Percentiles rank a stretch among this genome's conserved stretches.
phyloP scores from a whole-genome alignment of 2,113 vertebrate genomes.

The Pionites leucogaster region DNA sequence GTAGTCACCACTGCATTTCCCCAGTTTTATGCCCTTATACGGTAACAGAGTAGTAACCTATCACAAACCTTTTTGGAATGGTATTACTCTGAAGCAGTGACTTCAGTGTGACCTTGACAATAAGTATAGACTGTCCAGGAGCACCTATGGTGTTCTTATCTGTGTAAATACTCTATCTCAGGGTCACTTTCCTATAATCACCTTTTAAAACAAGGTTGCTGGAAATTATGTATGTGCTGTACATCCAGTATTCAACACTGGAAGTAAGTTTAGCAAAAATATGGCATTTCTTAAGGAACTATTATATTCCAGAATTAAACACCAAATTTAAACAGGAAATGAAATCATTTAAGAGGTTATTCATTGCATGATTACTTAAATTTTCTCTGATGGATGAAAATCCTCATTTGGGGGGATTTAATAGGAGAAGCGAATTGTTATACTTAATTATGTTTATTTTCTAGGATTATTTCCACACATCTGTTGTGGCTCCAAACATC shows the following conservation, averaged over 20 bases:
- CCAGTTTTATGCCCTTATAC: background rate
- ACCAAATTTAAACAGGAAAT: background rate
- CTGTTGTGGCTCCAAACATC: background rate
- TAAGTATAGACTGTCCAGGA: background rate
- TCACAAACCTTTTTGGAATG: background rate
- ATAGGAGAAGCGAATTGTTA: background rate
- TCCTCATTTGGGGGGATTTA: background rate
- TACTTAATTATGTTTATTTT: background rate
- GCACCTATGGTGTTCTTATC: background rate
- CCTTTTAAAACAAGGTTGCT: background rate
- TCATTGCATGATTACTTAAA: background rate
- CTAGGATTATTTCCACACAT: background rate
- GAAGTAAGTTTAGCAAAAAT: background rate
- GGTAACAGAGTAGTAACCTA: rapidly evolving
- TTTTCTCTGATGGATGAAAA: background rate
- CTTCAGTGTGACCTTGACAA: background rate
- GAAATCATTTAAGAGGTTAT: background rate
- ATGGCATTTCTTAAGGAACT: background rate
- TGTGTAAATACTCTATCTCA: background rate
- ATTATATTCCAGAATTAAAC: background rate
- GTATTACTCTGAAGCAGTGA: background rate
- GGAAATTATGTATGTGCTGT: rapidly evolving
- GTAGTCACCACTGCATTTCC: background rate
- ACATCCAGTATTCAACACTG: background rate
- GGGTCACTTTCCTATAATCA: background rate